Evolutionary conservation across 2,888 invertebrate species (phyloP), one percentile per base, ranked within the genome.

Genomic region (Apamea sordens): DNA sequence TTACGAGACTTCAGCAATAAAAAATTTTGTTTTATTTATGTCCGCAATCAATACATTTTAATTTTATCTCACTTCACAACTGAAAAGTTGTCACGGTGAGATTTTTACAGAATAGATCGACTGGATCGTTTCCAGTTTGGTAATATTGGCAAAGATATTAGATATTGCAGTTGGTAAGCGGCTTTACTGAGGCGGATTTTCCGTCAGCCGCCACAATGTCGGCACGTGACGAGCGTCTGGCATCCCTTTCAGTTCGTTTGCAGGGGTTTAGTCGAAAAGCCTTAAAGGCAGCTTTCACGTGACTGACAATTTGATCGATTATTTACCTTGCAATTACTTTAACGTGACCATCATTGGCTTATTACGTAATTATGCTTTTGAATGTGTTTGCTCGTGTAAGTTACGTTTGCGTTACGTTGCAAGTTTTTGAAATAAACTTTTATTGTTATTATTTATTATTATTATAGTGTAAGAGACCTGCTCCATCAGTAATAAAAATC

Each of bases 151-250:
- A 56, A n/a, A 56, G 36, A 53, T 84, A 41, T 85, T 65, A 70
- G 50, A 50, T 61, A 63, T 32, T 69, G 53, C 64, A 73, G 69
- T 77, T 69, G 63, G 63, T 82, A 63, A 64, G 24, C 53, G 47
- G 68, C 21, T 83, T 82, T 28, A 50, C 59, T 1, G 41, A 76
- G 41, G 13, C 24, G 47, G 75, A 73, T 69, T 86, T 74, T 61
- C 74, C 61, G 59, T 18, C 21, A 65, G 67, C 64, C 24, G 28
- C 44, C 50, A 64, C 41, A 32, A 67, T 65, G 59, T 61, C 53
- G 73, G 67, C 87, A 86, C 85, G 87, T 85, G 79, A 47, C 71
- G 32, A 73, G 47, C 53, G 59, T 64, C 76, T 86, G 68, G 24
- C 75, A 64, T 68, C 77, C 74, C 77, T 59, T 73, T 84, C 73